Evolutionary conservation across 2,797 vertebrate genomes (phyloP), one percentile per base, ranked within the genome.

Genomic region (Platalea minor): DNA sequence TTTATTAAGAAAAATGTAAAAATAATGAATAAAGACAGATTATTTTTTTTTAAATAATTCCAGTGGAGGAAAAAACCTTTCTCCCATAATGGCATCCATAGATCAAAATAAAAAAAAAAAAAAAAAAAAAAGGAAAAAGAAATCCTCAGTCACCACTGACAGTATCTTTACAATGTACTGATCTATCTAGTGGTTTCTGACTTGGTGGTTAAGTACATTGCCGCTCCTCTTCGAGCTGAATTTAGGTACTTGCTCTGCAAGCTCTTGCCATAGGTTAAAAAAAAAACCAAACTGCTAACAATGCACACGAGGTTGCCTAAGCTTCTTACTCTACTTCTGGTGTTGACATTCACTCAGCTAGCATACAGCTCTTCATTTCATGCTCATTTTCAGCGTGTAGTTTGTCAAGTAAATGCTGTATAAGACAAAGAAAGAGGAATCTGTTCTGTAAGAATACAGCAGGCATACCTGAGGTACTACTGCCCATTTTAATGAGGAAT

Each of bases 1-100:
- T 94, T 93, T 82, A 94, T 80, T 76, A 79, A 90, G 84, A 85
- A 83, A 92, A 92, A 91, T 46, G 26, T 68, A 43, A 91, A 85
- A 85, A 76, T 51, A 48, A 90, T 78, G 0, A 93, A 48, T 56
- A 75, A 89, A 80, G 45, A 57, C 19, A 82, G 29, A 19, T 18
- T n/a, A 3, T 59, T 13, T 37, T 23, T 61, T 31, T 26, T 25
- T 11, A 2, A 5, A 9, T 50, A 33, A 67, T 87, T 84, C 23
- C 28, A 77, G 7, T 7, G 12, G 29, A 53, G 11, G 6, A 2
- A 70, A 61, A 41, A 7, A 3, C 1, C 7, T 35, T 81, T 82
- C 17, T 39, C 6, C 11, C 14, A 28, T 56, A 69, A 73, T 45
- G 9, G 11, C 17, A 87, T 65, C 16, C 10, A 12, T 29, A 65